Conservation (phyloP, 1,140 invertebrate genomes). For the Drosophila lacteicornis region DNA sequence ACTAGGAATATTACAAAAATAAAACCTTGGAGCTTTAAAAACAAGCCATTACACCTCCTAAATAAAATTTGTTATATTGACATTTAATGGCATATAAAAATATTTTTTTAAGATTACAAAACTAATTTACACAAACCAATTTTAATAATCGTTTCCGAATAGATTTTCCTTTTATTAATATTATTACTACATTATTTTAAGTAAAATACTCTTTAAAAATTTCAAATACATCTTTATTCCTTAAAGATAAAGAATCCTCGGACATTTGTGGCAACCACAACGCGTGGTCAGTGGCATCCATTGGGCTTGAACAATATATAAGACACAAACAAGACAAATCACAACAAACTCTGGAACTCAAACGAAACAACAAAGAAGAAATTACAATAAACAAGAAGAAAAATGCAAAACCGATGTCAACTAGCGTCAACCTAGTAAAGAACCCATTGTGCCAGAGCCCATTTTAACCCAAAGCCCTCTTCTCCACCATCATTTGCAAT, state of each 20-base stretch:
- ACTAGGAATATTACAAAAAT: too few relatives aligned
- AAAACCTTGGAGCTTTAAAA: too few relatives aligned
- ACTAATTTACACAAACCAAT: too few relatives aligned
- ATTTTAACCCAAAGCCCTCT: slow-evolving; percentile 19
- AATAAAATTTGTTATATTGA: too few relatives aligned
- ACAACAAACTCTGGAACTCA: slow-evolving; percentile 24
- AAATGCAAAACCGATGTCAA: slow-evolving; percentile 49
- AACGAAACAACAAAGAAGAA: slow-evolving; percentile 31
- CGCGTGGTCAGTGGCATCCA: background rate
- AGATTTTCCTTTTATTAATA: too few relatives aligned
- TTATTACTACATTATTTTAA: too few relatives aligned
- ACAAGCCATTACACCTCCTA: too few relatives aligned
- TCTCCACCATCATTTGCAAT: slow-evolving; percentile 26
- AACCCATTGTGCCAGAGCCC: slow-evolving; percentile 4
- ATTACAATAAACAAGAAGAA: slow-evolving; percentile 25
- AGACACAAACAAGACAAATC: slow-evolving; percentile 35
- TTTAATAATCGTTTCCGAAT: too few relatives aligned
- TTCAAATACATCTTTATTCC: too few relatives aligned
- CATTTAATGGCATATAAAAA: too few relatives aligned
- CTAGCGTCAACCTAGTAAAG: slow-evolving; percentile 46
- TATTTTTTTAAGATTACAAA: too few relatives aligned
- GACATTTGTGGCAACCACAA: background rate
- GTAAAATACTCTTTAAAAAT: too few relatives aligned
- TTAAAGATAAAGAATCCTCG: background rate
- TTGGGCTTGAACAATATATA: background rate